Evolutionary conservation across 2,797 vertebrate genomes (phyloP), one percentile per base, ranked within the genome.

Genomic region (Neopelma chrysocephalum): DNA sequence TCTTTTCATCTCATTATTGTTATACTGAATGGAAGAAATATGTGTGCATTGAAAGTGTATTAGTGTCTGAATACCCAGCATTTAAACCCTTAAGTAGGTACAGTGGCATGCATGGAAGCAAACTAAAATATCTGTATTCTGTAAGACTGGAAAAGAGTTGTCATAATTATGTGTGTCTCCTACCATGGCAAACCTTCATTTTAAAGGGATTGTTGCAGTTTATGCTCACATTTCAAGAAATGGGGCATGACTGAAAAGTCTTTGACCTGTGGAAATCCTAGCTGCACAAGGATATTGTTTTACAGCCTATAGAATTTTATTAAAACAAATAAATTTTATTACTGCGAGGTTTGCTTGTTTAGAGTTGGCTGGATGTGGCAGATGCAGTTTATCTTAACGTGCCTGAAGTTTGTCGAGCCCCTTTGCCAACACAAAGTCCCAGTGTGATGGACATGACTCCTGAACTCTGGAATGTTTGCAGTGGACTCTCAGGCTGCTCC

Each of bases 281-380:
- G 90, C 93, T 89, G 82, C 61, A 40, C 8, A 8, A 88, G 80
- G 77, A 82, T 94, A 95, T 95, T 97, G 75, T 91, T 97, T 96
- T 91, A 94, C 90, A 97, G 83, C 73, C 91, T 80, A 15, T n/a
- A 91, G 92, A 78, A 66, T 90, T 88, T 94, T 96, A 92, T 94
- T 77, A 91, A 96, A 94, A 87, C 94, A 95, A 95, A 94, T 93
- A 85, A 43, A 68, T 95, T 94, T 96, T 96, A 96, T 94, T 93
- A n/a, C 87, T 75, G 84, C 1, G 4, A 76, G 91, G 47, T 83
- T 42, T 80, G 87, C 93, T 95, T 93, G 82, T 93, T 96, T 96
- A 18, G 89, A 94, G 77, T 88, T 92, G 93, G 57, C 89, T 72
- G 36, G 42, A 64, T 78, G 83, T 89, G 89, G 77, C 89, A 89